Conservation (phyloP, 2,888 invertebrate species). For the Parapristionchus giblindavisi region DNA sequence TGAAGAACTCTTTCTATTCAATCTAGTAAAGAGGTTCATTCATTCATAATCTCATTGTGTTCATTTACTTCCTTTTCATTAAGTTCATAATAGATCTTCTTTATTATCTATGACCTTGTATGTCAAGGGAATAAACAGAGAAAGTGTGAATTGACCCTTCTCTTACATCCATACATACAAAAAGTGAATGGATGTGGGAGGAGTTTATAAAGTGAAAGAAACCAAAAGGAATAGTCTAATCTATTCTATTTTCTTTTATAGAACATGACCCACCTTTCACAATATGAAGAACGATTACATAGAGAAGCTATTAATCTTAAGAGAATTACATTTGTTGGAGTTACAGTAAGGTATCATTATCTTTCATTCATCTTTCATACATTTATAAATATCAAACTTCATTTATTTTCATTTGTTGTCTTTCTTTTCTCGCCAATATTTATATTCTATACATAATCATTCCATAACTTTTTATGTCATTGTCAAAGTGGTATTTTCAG, state of each 20-base stretch:
- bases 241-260: neutral
- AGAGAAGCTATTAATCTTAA: constrained; percentile 11
- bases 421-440: too few species aligned
- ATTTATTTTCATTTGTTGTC: neutral
- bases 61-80: too few species aligned
- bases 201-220: constrained; percentile 12
- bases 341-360: constrained; percentile 11
- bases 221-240: neutral
- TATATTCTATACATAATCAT: too few species aligned
- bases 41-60: too few species aligned
- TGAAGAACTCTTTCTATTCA: too few species aligned
- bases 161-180: constrained; percentile 6
- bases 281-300: constrained; percentile 1
- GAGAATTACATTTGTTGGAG: constrained; percentile 17
- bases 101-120: constrained; percentile 23
- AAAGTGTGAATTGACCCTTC: constrained; percentile 32
- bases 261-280: neutral
- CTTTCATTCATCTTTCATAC: neutral
- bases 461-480: neutral
- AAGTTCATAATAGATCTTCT: too few species aligned
- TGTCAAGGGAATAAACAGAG: constrained; percentile 16
- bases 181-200: constrained; percentile 27
- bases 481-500: neutral
- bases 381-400: neutral
- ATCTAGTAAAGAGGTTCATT: too few species aligned